Evolutionary conservation across 2,797 vertebrate genomes (phyloP), one percentile per base, ranked within the genome.

Genomic region (Cichlasoma orientale): DNA sequence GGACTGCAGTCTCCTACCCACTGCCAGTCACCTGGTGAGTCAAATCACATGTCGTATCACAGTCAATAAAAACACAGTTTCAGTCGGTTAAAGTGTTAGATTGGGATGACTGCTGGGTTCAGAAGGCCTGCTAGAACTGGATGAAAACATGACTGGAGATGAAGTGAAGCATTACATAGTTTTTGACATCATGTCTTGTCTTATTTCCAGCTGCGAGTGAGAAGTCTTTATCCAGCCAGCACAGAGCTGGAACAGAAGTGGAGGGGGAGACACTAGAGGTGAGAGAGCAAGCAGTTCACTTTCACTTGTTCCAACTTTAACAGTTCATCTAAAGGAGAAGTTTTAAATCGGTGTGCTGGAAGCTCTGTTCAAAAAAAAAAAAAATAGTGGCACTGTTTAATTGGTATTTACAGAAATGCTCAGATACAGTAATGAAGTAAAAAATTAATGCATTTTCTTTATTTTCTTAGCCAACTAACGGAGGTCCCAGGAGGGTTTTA

Each of bases 401-500:
- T 16, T 69, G 12, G 23, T 3, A 29, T 23, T 3, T 18, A 13
- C 31, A 21, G 11, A 53, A 14, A 61, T n/a, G 36, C 8, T 19
- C 7, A 50, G 27, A 36, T 5, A 53, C 7, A 38, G 7, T 0
- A 1, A 23, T 75, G 8, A 18, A 56, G 54, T 72, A n/a, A 23
- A 72, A 33, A 25, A 21, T 29, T 2, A 21, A 56, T 6, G 29
- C 2, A 47, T 25, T 14, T 61, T 66, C 23, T 66, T 47, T 66
- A 16, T 74, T 38, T 27, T 77, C 27, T 47, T 78, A 95, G 94
- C 85, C 87, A 0, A 80, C 88, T 19, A 90, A 88, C 0, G 84
- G 88, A 2, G 92, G 89, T 33, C 86, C 90, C 25, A 93, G 92
- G 82, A 93, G 88, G 80, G 95, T 96, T 76, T 92, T 95, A 44